Evolutionary conservation across 1,140 invertebrate genomes (phyloP).

Genomic region (Megalopta genalis): DNA sequence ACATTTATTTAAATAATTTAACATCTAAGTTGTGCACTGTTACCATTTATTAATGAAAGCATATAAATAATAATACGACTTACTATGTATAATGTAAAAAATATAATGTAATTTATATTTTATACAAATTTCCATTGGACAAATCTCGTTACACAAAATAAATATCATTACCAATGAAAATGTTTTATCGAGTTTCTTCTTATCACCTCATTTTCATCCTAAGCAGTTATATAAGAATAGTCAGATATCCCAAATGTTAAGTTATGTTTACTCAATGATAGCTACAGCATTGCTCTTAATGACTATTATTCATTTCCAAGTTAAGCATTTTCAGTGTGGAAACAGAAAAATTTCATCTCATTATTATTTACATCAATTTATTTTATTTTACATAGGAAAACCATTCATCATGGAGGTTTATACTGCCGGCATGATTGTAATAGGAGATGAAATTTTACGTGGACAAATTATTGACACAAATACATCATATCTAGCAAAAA

Average conservation of each 20-base stretch:
- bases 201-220: constrained; percentile 3
- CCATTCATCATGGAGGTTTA: constrained; percentile 57
- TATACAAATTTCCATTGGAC: neutral
- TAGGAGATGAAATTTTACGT: constrained; percentile 89
- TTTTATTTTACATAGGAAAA: constrained; percentile 31
- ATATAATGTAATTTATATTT: constrained; percentile 8
- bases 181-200: neutral
- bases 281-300: neutral
- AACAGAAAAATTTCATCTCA: neutral
- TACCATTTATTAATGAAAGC: neutral
- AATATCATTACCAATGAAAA: constrained; percentile 9
- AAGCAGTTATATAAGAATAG: neutral
- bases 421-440: constrained; percentile 81
- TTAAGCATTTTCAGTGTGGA: neutral
- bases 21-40: neutral
- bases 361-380: constrained; percentile 4
- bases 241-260: neutral
- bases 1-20: neutral
- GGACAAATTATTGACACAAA: constrained; percentile 87
- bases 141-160: constrained; percentile 21
- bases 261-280: constrained; percentile 29
- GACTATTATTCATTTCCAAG: neutral
- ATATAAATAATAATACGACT: constrained; percentile 7
- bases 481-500: constrained; percentile 83
- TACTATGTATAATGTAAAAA: neutral